Conservation (phyloP, 2,113 vertebrate genomes). For the Tricholaema leucomelas region DNA sequence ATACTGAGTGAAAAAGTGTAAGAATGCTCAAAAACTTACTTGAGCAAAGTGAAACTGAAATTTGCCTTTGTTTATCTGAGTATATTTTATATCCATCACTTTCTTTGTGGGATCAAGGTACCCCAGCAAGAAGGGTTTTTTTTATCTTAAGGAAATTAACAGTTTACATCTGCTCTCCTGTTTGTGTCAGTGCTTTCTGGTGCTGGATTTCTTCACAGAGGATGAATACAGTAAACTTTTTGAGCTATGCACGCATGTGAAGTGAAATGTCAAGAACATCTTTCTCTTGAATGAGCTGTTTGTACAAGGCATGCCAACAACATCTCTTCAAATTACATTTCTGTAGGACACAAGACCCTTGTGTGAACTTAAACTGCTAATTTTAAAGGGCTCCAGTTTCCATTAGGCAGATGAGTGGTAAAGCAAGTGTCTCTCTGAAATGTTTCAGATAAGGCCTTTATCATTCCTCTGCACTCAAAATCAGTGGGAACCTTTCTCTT, state of each 20-base stretch:
- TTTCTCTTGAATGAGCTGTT: background rate
- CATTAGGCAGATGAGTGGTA: background rate
- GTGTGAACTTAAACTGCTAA: background rate
- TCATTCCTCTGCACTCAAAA: background rate
- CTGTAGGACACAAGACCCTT: background rate
- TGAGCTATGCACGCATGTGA: background rate
- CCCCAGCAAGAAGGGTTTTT: background rate
- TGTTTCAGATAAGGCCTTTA: background rate
- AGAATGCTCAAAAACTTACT: background rate
- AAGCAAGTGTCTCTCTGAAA: background rate
- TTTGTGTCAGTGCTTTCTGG: background rate
- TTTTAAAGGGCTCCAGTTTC: background rate
- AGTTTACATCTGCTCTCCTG: background rate
- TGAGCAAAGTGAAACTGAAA: background rate
- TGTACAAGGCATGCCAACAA: background rate
- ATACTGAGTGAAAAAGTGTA: background rate
- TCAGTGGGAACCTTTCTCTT: background rate
- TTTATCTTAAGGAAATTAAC: background rate
- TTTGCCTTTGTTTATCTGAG: background rate
- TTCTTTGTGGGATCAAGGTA: background rate
- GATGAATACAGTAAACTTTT: background rate
- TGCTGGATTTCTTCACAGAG: background rate
- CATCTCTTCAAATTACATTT: background rate
- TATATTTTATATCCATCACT: background rate
- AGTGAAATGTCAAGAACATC: background rate